Evolutionary conservation across 2,888 invertebrate species (phyloP).

Genomic region (Pantelozetes paolii): DNA sequence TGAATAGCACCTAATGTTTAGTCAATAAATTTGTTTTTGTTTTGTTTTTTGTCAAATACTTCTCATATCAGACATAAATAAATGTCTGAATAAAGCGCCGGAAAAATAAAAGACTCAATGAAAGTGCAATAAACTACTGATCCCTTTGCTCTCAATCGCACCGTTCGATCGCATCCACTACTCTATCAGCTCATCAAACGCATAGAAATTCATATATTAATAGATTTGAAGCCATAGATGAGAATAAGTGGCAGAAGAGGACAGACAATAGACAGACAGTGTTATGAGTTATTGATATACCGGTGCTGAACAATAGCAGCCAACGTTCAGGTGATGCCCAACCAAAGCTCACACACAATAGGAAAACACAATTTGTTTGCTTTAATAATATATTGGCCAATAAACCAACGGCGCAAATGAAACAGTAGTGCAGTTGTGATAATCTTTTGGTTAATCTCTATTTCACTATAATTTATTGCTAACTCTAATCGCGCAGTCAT

Average conservation of each 20-base stretch:
- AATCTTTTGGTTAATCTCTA: slow-evolving; percentile 13
- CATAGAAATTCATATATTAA: too few relatives aligned
- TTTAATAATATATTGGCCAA: neutral
- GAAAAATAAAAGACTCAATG: neutral
- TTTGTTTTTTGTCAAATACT: neutral
- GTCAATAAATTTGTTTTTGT: too few relatives aligned
- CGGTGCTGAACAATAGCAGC: neutral
- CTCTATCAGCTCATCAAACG: too few relatives aligned
- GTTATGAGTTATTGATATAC: neutral
- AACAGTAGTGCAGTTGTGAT: neutral
- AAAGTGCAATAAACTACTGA: slow-evolving; percentile 3
- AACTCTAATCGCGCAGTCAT: neutral
- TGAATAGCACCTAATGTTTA: neutral
- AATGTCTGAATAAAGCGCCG: neutral
- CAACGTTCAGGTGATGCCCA: neutral
- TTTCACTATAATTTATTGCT: slow-evolving; percentile 2
- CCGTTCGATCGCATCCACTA: neutral
- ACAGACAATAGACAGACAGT: neutral
- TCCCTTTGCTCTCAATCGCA: too few relatives aligned
- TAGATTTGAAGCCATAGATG: neutral
- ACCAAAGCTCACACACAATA: neutral
- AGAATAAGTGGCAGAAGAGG: neutral
- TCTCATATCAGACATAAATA: neutral
- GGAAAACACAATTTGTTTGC: slow-evolving; percentile 1
- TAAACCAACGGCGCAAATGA: neutral